Conservation (phyloP, 2,113 vertebrate species). For the Gopherus evgoodei region DNA sequence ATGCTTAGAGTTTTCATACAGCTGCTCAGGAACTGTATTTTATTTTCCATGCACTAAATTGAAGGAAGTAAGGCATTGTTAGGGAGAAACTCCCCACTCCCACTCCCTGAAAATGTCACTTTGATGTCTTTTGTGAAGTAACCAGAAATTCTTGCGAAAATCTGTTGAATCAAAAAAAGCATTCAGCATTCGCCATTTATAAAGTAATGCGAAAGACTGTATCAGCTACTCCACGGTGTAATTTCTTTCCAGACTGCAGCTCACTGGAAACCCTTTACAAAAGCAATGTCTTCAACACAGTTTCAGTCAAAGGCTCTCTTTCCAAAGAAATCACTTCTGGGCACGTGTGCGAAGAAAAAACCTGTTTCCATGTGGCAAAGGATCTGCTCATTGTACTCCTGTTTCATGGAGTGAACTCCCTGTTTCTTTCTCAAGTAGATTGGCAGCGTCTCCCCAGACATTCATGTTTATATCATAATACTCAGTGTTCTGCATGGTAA, state of each 20-base stretch:
- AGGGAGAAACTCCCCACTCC: not conserved
- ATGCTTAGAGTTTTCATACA: not conserved
- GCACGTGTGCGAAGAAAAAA: conserved; percentile 24
- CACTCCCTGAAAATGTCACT: fast-evolving
- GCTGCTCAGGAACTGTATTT: not conserved
- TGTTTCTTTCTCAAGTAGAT: not conserved
- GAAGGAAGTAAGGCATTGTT: conserved; percentile 3
- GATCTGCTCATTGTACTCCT: conserved; percentile 23
- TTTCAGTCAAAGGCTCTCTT: conserved; percentile 46
- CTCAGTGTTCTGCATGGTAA: not conserved
- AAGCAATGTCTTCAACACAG: not conserved
- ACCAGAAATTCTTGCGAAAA: conserved; percentile 69
- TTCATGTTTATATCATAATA: fast-evolving
- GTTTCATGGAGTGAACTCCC: conserved; percentile 50
- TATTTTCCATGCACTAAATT: not conserved
- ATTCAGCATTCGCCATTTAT: conserved; percentile 32
- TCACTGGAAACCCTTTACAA: conserved; percentile 30
- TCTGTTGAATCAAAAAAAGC: not conserved
- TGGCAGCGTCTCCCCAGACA: not conserved
- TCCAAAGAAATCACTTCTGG: conserved; percentile 47
- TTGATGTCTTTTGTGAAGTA: conserved; percentile 28
- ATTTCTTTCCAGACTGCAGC: conserved; percentile 53
- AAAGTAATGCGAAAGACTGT: conserved; percentile 60
- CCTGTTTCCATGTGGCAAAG: conserved; percentile 60
- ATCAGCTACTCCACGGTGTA: conserved; percentile 23